Evolutionary conservation across 2,888 invertebrate species (phyloP), one percentile per base, ranked within the genome.

Genomic region (Conops quadrifasciatus): DNA sequence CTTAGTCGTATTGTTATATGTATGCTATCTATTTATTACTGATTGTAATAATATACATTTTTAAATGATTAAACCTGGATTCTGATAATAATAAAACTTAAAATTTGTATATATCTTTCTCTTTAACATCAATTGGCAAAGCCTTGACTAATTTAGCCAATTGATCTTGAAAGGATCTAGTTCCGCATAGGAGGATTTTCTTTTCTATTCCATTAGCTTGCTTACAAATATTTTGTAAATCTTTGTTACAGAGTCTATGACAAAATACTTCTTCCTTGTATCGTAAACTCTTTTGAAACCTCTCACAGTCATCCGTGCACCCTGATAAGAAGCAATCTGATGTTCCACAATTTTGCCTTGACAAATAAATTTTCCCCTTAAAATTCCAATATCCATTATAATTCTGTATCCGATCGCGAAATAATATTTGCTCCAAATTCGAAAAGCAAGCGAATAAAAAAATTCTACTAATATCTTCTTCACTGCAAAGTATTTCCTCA

Each of bases 371-470:
- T 56, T 87, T 85, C 75, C 90, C 90, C n/a, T 85, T 86, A 81
- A 94, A 94, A 86, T 94, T 94, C 94, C 94, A 94, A 83, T 87
- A 90, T 30, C 87, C 85, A 43, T 86, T 86, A 76, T 89, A 90
- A 13, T 87, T 83, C 77, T 89, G 88, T 16, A 94, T 80, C 73
- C 90, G 87, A 11, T 89, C 83, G 73, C 91, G 88, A 70, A 94
- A 88, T 71, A 91, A 86, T 74, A 93, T 88, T 73, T 88, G 88
- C 9, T 88, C 80, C 65, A 88, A 81, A 75, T 85, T 87, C 75
- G 86, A 83, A 80, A 91, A 91, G 77, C 92, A 91, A 79, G 89
- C 92, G 70, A 89, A 83, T 74, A 94, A 87, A 70, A 87, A 83
- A 49, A 94, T 80, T 80, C 88, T 87, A 0, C 90, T 91, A 77